Evolutionary conservation across 2,888 invertebrate species (phyloP).

Genomic region (Colletes collaris): DNA sequence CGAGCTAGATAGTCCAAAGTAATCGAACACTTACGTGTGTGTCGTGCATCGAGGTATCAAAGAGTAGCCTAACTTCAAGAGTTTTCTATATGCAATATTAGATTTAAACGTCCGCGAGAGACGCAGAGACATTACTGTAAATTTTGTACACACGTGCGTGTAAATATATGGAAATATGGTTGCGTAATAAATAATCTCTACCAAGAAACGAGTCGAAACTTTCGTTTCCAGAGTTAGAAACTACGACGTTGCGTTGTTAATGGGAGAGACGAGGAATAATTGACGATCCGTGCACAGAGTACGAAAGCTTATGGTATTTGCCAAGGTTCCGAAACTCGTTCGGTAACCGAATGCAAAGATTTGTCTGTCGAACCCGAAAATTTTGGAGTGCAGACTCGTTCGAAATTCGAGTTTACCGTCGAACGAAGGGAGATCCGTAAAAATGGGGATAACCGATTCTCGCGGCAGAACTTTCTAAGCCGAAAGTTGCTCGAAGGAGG

Average conservation of each 20-base stretch:
- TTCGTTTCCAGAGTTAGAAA: conserved; percentile 17
- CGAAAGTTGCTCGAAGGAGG: neutral
- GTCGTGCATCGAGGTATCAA: conserved; percentile 25
- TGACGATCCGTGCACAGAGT: neutral
- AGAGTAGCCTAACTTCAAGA: conserved; percentile 36
- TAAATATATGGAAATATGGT: conserved; percentile 24
- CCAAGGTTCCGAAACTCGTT: no score
- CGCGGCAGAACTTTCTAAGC: neutral
- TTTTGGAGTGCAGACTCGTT: neutral
- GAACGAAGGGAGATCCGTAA: neutral
- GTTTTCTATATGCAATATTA: conserved; percentile 41
- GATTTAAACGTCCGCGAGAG: conserved; percentile 25
- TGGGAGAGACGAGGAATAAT: neutral
- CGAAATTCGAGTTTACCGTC: neutral
- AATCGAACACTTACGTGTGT: conserved; percentile 18
- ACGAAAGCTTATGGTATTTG: neutral
- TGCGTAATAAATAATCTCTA: conserved; percentile 50
- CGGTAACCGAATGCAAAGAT: no score
- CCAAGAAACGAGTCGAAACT: conserved; percentile 2
- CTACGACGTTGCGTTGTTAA: conserved; percentile 8
- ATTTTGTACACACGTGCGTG: conserved; percentile 39
- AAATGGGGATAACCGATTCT: conserved; percentile 1
- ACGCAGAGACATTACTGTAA: conserved; percentile 26
- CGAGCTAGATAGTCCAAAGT: conserved; percentile 6
- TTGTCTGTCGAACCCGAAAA: no score